Base-by-base conservation (phyloP, 2,888 invertebrate species). In the Phaonia tiefii region DNA sequence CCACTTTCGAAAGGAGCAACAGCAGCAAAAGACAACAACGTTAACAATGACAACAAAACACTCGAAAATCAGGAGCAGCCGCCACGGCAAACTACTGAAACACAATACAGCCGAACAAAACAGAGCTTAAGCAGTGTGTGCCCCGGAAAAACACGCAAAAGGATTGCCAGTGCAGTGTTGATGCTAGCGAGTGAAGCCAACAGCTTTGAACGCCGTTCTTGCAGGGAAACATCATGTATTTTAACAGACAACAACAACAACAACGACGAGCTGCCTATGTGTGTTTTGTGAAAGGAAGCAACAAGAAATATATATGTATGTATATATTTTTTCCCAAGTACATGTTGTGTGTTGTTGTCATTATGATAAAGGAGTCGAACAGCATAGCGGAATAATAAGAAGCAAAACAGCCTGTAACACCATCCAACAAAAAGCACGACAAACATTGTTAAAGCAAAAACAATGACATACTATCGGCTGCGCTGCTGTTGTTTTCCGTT, bases 201-300 rank as follows among this genome's bases (percentile, higher is more conserved):
- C 31, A 31, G 31, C n/a, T n/a, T 31, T 31, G 31, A 31, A 31
- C 3, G 31, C 31, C 31, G 31, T 31, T 31, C 31, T 3, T 54
- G 54, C 25, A 22, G 20, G 8, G 15, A 67, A 80, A 69, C 67
- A 73, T 56, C 31, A 22, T 76, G 75, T 69, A 39, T 7, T 44
- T 31, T 51, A 13, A 49, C 15, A 54, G 26, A 56, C n/a, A 44
- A 37, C 15, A 46, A n/a, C n/a, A n/a, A n/a, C n/a, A n/a, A 51
- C n/a, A n/a, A 58, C 66, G 25, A 2, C 25, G 4, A 22, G 70
- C 49, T n/a, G n/a, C n/a, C n/a, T n/a, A n/a, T n/a, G n/a, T 79
- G 20, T 20, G 49, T 20, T 51, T 51, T 63, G 31, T 31, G 37
- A 10, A 49, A 49, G 51, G 22, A 80, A 63, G 67, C 54, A 75